Evolutionary conservation across 2,113 vertebrate species (phyloP).

Genomic region (Heterocephalus glaber): DNA sequence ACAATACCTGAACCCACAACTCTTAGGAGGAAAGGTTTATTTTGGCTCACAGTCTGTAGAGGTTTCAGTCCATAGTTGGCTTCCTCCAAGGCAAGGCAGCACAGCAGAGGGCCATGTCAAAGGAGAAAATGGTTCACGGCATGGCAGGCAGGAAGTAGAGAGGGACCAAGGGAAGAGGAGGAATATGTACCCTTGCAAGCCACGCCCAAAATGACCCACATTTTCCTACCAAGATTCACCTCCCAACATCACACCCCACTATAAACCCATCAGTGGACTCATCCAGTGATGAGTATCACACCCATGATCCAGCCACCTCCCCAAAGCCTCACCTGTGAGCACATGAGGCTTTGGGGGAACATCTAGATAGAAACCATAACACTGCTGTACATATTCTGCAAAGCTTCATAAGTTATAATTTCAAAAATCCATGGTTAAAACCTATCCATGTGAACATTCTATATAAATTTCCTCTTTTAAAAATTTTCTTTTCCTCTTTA

Average conservation of each 20-base stretch:
- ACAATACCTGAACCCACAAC: not conserved
- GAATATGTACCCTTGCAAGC: not conserved
- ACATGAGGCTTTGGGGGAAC: not conserved
- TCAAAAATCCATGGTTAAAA: slow-evolving; percentile 45
- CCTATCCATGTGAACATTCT: not conserved
- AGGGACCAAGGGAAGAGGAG: not conserved
- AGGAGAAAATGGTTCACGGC: not conserved
- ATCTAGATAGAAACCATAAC: not conserved
- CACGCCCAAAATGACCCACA: not conserved
- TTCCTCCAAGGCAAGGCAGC: not conserved
- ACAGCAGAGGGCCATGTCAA: not conserved
- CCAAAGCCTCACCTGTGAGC: not conserved
- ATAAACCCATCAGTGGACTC: not conserved
- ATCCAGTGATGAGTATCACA: not conserved
- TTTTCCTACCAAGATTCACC: not conserved
- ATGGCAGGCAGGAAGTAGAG: not conserved
- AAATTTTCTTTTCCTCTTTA: not conserved
- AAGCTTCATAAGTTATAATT: not conserved
- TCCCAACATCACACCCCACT: not conserved
- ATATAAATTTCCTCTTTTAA: not conserved
- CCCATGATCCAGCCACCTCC: not conserved
- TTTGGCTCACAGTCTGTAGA: not conserved
- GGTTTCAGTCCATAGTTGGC: not conserved
- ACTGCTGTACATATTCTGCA: not conserved
- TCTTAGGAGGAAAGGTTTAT: not conserved